phyloP scores from a whole-genome alignment of 2,888 invertebrate species.

The Diloba caeruleocephala region DNA sequence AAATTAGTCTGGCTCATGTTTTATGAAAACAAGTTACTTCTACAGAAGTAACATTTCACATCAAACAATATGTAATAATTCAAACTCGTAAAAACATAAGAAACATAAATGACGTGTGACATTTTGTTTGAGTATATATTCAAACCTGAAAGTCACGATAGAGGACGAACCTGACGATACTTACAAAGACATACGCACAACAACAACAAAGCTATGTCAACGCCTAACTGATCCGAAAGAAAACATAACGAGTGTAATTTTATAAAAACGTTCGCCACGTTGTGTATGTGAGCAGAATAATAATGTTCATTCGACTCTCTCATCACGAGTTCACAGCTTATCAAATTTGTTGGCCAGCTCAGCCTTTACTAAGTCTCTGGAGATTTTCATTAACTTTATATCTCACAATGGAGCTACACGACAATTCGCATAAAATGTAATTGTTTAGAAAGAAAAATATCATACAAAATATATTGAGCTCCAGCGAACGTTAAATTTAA shows the following conservation, averaged over 20 bases:
- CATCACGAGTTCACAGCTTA: constrained; percentile 51
- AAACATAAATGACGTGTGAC: too few species aligned
- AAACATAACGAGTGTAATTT: constrained; percentile 39
- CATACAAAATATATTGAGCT: constrained; percentile 43
- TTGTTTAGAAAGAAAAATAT: constrained; percentile 51
- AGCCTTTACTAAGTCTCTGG: constrained; percentile 54
- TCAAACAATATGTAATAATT: too few species aligned
- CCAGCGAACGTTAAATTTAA: constrained; percentile 47
- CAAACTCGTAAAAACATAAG: too few species aligned
- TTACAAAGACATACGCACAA: constrained; percentile 10
- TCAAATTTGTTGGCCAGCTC: constrained; percentile 54
- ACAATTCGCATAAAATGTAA: constrained; percentile 48
- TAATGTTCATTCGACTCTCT: constrained; percentile 38
- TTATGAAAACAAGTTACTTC: constrained; percentile 21
- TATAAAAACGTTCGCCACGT: constrained; percentile 34
- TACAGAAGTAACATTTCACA: constrained; percentile 5
- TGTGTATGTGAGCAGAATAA: constrained; percentile 42
- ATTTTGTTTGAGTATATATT: too few species aligned
- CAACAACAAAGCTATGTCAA: constrained; percentile 36
- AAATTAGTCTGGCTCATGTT: constrained; percentile 31
- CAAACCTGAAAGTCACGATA: too few species aligned
- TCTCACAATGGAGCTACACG: constrained; percentile 46
- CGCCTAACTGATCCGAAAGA: constrained; percentile 42
- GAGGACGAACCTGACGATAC: constrained; percentile 14
- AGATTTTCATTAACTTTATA: constrained; percentile 63